Base-by-base conservation (phyloP, 2,888 invertebrate genomes). In the Pecten maximus region DNA sequence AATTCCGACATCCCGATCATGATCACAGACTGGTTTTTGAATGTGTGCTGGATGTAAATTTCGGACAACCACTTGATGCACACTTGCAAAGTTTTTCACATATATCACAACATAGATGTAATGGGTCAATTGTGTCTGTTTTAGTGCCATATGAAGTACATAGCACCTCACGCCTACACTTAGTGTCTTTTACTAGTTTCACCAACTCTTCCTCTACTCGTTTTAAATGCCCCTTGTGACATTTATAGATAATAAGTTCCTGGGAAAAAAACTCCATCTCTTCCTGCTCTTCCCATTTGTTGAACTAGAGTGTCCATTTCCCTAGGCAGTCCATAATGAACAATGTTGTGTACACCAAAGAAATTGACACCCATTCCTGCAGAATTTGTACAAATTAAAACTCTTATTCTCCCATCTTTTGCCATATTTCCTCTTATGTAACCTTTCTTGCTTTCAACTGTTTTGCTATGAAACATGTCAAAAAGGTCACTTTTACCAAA, bases 361-460 rank as follows among this genome's bases (percentile, higher is more conserved):
- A 92, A 92, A 87, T 92, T 92, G 2, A 92, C 91, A 6, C 91
- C 92, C 92, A 92, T 92, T 35, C 91, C 92, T 35, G 92, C 92
- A 0, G 92, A 88, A 89, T 91, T 92, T 2, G 90, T 89, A 50
- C 91, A 92, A 35, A 92, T 90, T 10, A 93, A 87, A 40, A 92
- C 40, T 74, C 89, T 40, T 4, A 93, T 91, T 16, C 50, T 50
- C 0, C 90, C 91, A 88, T 88, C 88, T 40, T 35, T 54, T 19
- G 54, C 40, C 93, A 92, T 91, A 50, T 91, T 90, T 23, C 87
- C 86, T 87, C 91, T 44, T 35, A 92, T 93, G n/a, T 40, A 39
- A 40, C 91, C 91, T 88, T 92, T 91, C 0, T 88, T 90, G 15
- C 40, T 48, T 50, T 92, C 92, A 39, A 44, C n/a, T 23, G 92